Percentiles rank a stretch among this genome's conserved stretches.
phyloP scores from a whole-genome alignment of 2,113 vertebrate genomes.

The Conger conger region DNA sequence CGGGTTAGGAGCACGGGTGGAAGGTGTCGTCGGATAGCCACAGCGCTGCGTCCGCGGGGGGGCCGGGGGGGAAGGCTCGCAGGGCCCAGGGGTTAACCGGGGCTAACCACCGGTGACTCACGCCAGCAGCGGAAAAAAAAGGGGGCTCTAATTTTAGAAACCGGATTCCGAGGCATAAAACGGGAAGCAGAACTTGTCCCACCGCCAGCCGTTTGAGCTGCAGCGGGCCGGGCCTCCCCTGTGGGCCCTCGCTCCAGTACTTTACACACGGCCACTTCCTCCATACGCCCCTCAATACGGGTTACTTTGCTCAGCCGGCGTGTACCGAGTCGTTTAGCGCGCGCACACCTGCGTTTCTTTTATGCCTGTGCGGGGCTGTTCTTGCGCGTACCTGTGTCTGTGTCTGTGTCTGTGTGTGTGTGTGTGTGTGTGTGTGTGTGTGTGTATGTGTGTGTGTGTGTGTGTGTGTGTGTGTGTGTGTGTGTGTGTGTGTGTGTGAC shows the following conservation, averaged over 20 bases:
- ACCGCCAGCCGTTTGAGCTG: conserved; percentile 50
- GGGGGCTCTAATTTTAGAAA: conserved; percentile 73
- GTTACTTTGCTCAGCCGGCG: conserved; percentile 29
- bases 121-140: conserved; percentile 73
- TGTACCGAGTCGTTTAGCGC: conserved; percentile 26
- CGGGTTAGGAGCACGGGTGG: conserved; percentile 35
- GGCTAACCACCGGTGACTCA: conserved; percentile 71
- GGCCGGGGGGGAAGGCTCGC: conserved; percentile 45
- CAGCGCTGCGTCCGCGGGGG: conserved; percentile 49
- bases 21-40: conserved; percentile 28
- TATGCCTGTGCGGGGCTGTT: no score
- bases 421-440: background rate
- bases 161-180: conserved; percentile 56
- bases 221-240: conserved; percentile 38
- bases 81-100: conserved; percentile 67
- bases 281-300: conserved; percentile 45
- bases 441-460: no score
- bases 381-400: no score
- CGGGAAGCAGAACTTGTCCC: conserved; percentile 53
- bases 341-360: no score
- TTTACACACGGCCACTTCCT: conserved; percentile 41
- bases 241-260: conserved; percentile 45
- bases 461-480: background rate
- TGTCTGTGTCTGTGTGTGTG: no score
- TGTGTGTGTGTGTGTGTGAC: no score